A percentile compares a stretch with the other conserved stretches of the same genome.
phyloP scores from a whole-genome alignment of 2,888 invertebrate species.

The Lycia hirtaria region DNA sequence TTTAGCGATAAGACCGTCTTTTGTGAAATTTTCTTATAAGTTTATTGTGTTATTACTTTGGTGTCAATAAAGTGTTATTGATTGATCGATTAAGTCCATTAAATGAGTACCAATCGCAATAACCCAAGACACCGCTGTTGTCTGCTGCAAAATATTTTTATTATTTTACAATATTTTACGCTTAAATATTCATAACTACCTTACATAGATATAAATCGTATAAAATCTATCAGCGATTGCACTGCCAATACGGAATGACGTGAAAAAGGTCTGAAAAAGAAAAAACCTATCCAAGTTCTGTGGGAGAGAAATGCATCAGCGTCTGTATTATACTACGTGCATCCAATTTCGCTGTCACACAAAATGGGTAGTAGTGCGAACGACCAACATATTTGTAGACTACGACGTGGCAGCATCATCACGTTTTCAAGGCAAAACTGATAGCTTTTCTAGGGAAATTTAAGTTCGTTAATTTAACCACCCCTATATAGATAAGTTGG shows the following conservation, averaged over 20 bases:
- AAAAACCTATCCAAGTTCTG: constrained; percentile 36
- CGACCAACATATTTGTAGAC: neutral
- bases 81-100: no score
- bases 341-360: constrained; percentile 71
- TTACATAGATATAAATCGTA: neutral
- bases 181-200: no score
- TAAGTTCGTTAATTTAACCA: neutral
- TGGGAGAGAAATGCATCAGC: constrained; percentile 52
- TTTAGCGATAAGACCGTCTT: no score
- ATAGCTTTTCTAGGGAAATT: neutral
- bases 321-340: constrained; percentile 48
- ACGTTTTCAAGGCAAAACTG: neutral
- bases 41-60: no score
- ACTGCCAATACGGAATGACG: neutral
- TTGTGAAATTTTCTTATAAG: no score
- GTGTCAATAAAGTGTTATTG: no score
- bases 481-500: neutral
- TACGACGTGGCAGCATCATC: neutral
- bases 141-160: no score
- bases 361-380: neutral
- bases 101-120: no score
- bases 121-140: no score
- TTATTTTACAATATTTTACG: no score
- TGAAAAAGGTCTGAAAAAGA: constrained; percentile 5
- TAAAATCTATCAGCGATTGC: neutral